Conservation (phyloP, 2,113 vertebrate genomes). For the Paramisgurnus dabryanus region DNA sequence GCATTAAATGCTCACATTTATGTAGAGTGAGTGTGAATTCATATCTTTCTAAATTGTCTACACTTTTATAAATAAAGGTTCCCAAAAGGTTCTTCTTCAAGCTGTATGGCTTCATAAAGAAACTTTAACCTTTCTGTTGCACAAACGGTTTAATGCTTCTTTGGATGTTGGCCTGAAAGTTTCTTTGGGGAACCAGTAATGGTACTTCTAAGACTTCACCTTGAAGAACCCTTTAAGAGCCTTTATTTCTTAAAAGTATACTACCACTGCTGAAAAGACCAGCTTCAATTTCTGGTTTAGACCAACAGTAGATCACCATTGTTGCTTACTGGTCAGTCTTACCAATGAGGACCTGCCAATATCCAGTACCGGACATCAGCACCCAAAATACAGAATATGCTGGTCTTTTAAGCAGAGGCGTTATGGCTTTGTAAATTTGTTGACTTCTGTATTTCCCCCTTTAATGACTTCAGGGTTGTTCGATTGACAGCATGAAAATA, state of each 20-base stretch:
- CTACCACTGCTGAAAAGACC: not conserved
- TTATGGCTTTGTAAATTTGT: not conserved
- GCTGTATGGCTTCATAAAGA: too few species aligned
- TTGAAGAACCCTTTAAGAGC: too few species aligned
- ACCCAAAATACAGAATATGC: not conserved
- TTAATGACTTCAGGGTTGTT: slow-evolving; percentile 23
- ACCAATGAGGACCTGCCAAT: too few species aligned
- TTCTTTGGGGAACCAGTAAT: too few species aligned
- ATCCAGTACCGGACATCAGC: not conserved
- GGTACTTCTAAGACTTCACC: too few species aligned
- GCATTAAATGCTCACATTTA: slow-evolving; percentile 14
- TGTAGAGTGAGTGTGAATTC: not conserved
- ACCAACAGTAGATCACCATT: not conserved
- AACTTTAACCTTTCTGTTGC: too few species aligned
- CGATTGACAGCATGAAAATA: slow-evolving; percentile 30
- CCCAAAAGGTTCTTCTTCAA: too few species aligned
- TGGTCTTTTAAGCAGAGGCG: not conserved
- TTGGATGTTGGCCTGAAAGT: too few species aligned
- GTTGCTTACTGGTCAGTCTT: too few species aligned
- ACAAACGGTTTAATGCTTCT: too few species aligned
- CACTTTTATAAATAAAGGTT: too few species aligned
- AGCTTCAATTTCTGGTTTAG: not conserved
- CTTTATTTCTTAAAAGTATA: too few species aligned
- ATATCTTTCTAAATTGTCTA: not conserved
- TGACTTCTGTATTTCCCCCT: not conserved